Evolutionary conservation across 2,797 vertebrate genomes (phyloP), one percentile per base, ranked within the genome.

Genomic region (Helicolenus hilgendorfi): DNA sequence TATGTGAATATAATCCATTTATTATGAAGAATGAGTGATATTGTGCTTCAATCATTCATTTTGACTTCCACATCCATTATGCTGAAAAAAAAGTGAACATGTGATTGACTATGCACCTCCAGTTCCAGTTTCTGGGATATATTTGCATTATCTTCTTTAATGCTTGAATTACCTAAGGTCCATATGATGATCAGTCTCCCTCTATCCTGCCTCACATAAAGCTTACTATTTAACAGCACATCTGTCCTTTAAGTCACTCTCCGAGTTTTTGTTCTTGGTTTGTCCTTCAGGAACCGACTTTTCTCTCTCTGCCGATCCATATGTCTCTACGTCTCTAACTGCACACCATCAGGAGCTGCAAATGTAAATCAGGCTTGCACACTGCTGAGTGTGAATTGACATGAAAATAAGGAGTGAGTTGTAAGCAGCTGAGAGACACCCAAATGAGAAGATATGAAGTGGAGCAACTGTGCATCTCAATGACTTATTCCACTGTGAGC

Each of bases 341-440:
- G 76, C 45, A 22, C 20, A 53, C 41, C 33, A 18, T 45, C 26
- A 62, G 4, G 22, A 72, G 73, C 56, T 60, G 35, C 18, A 7
- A 49, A 80, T 74, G 45, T 26, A 80, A 79, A 85, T 85, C 7
- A 53, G 56, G 22, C n/a, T 77, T 53, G 33, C 63, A 63, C 24
- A 63, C n/a, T 60, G 58, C 38, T 11, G 5, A 36, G 31, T 49
- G 65, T 60, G 56, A 81, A 72, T 2, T 53, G 35, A 73, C 49
- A 82, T 79, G 81, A 53, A 84, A 86, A 85, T 55, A 84, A 26
- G 33, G 5, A 60, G 22, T 4, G n/a, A 79, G 63, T 36, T 56
- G 36, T 49, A 11, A 41, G 3, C 26, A 53, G 22, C 45, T 20
- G 53, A 74, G 72, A 64, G 41, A 55, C 24, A 65, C 11, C 7